Conservation (phyloP, 2,113 vertebrate genomes). For the Hemiscyllium ocellatum region DNA sequence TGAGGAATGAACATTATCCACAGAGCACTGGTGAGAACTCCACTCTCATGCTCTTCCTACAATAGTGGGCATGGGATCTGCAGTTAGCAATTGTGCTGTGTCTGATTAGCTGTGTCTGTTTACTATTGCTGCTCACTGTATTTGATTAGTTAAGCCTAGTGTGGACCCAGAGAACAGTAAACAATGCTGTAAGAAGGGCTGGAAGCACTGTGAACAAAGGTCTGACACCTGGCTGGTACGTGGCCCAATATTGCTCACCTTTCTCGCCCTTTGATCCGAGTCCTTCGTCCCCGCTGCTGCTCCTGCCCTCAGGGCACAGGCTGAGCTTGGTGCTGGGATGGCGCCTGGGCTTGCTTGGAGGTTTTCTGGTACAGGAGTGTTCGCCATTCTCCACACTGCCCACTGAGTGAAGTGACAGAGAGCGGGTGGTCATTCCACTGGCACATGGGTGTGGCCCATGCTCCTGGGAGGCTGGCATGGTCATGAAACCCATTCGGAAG, state of each 20-base stretch:
- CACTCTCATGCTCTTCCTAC: neutral
- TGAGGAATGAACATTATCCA: too few species aligned
- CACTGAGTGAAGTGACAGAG: constrained; percentile 83
- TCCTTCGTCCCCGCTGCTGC: constrained; percentile 43
- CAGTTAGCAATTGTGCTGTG: too few species aligned
- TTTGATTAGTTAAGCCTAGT: too few species aligned
- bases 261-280: neutral
- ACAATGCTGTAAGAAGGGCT: too few species aligned
- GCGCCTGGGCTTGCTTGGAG: constrained; percentile 75
- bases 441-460: constrained; percentile 74
- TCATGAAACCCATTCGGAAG: constrained; percentile 90
- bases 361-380: constrained; percentile 59
- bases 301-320: constrained; percentile 50
- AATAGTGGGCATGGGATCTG: neutral
- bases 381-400: constrained; percentile 66
- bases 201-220: too few species aligned
- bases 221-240: neutral
- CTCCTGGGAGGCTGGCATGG: constrained; percentile 88
- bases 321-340: constrained; percentile 84
- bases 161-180: too few species aligned
- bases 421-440: constrained; percentile 79
- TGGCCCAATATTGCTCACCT: constrained; percentile 16
- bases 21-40: too few species aligned
- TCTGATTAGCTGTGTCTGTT: too few species aligned
- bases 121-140: too few species aligned